A percentile compares a stretch with the other conserved stretches of the same genome.
Conservation (phyloP, 1,140 invertebrate species). For the Scylla paramamosain region DNA sequence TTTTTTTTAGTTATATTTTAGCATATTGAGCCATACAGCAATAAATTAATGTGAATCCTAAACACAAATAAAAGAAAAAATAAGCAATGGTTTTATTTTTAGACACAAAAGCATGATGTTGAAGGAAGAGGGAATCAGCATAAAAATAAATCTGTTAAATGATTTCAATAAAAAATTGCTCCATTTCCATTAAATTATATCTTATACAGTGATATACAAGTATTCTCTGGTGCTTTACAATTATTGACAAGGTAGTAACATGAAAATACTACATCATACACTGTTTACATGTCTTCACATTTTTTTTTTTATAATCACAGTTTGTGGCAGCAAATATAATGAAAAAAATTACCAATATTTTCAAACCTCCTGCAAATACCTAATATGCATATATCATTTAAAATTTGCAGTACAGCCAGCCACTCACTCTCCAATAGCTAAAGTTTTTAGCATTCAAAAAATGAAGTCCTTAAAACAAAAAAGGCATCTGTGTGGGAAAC, state of each 20-base stretch:
- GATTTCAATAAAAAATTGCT: conserved; percentile 75
- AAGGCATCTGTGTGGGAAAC: conserved; percentile 76
- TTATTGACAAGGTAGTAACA: conserved; percentile 76
- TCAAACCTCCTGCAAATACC: conserved; percentile 51
- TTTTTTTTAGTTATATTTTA: conserved; percentile 67
- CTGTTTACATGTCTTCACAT: conserved; percentile 74
- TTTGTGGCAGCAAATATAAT: conserved; percentile 65
- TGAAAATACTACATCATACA: conserved; percentile 77
- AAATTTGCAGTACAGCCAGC: conserved; percentile 64
- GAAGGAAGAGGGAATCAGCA: conserved; percentile 68
- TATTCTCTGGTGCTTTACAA: conserved; percentile 76
- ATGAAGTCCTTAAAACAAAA: conserved; percentile 75
- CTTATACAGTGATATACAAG: conserved; percentile 76
- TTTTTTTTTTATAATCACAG: conserved; percentile 74
- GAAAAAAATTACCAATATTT: conserved; percentile 56
- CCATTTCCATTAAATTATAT: conserved; percentile 75
- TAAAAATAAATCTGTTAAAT: conserved; percentile 75
- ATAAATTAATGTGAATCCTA: conserved; percentile 70
- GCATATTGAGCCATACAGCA: conserved; percentile 70
- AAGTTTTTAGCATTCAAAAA: conserved; percentile 48
- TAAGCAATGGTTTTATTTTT: conserved; percentile 62
- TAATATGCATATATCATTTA: conserved; percentile 65
- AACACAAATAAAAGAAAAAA: conserved; percentile 72
- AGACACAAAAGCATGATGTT: conserved; percentile 74
- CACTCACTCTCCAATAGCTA: conserved; percentile 54